Conservation (phyloP, 2,888 invertebrate genomes). For the Autographa gamma region DNA sequence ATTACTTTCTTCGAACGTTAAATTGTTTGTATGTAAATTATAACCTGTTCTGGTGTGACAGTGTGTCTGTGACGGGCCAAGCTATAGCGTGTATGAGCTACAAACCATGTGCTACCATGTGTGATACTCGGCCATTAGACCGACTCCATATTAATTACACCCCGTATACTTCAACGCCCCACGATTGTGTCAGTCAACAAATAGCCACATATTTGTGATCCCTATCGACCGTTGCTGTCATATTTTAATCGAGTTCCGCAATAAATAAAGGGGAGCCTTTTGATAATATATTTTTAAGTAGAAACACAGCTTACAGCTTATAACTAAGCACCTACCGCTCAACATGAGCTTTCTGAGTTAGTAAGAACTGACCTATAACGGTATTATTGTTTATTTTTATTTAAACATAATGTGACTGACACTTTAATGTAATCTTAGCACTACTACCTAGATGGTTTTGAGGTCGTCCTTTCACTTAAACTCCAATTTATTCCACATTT, state of each 20-base stretch:
- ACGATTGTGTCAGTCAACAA: slow-evolving; percentile 29
- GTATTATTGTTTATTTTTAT: not conserved
- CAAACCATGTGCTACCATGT: not conserved
- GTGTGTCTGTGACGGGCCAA: too few species aligned
- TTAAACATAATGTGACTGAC: too few species aligned
- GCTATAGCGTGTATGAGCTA: not conserved
- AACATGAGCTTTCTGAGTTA: not conserved
- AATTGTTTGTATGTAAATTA: too few species aligned
- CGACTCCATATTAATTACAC: slow-evolving; percentile 6
- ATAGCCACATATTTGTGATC: slow-evolving; percentile 15
- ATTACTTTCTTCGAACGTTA: too few species aligned
- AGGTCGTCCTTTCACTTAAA: not conserved
- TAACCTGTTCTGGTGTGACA: too few species aligned
- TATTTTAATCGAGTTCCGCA: not conserved
- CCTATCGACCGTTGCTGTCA: slow-evolving; percentile 8
- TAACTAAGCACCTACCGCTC: not conserved
- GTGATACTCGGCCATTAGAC: slow-evolving; percentile 2
- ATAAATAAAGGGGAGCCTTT: not conserved
- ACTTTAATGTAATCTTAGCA: not conserved
- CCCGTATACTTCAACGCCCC: slow-evolving; percentile 5
- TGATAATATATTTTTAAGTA: not conserved
- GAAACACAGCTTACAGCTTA: not conserved
- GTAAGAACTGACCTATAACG: not conserved
- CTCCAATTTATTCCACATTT: not conserved
- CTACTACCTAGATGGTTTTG: not conserved